Evolutionary conservation across 2,113 vertebrate species (phyloP), one percentile per base, ranked within the genome.

Genomic region (Vidua chalybeata): DNA sequence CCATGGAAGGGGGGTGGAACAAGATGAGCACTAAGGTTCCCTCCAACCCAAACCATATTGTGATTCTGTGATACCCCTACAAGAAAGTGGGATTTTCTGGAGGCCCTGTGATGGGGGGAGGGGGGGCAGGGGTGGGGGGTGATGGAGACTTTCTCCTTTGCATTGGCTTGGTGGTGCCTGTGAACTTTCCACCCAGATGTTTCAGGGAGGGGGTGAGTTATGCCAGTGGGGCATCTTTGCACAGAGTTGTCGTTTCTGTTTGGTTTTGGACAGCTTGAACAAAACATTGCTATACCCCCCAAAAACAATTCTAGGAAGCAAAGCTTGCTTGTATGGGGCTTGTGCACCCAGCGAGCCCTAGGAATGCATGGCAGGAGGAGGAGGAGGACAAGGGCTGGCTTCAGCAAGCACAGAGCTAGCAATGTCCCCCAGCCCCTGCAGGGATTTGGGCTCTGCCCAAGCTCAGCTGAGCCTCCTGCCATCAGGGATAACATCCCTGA

Each of bases 401-500:
- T 73, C 23, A 7, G 26, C 62, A 41, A 55, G 22, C 3, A 0
- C 1, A 0, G 27, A 72, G 56, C 26, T 24, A 75, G 33, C 0
- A 0, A 39, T 77, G 55, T 54, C 19, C 37, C 55, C 33, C 2
- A 5, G 41, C n/a, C 31, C 41, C 62, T 64, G 41, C 20, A 62
- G 73, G 37, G 51, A 37, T 45, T 33, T 19, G 1, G 19, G 27
- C 61, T 82, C n/a, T 79, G 39, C 63, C 73, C 0, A 1, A 81
- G 69, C 61, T 87, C 59, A 56, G 64, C 31, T 3, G 3, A 54
- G 33, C 26, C 52, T 16, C 13, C 27, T 71, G 37, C 55, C 58
- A 11, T 26, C 7, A 33, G 39, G 62, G 21, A 9, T 10, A 26
- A 54, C 48, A 35, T 48, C 41, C 39, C 54, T 61, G 28, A 10